Percentiles rank a stretch among this genome's conserved stretches.
Conservation (phyloP, 2,797 vertebrate species). For the Cirrhinus mrigala region DNA sequence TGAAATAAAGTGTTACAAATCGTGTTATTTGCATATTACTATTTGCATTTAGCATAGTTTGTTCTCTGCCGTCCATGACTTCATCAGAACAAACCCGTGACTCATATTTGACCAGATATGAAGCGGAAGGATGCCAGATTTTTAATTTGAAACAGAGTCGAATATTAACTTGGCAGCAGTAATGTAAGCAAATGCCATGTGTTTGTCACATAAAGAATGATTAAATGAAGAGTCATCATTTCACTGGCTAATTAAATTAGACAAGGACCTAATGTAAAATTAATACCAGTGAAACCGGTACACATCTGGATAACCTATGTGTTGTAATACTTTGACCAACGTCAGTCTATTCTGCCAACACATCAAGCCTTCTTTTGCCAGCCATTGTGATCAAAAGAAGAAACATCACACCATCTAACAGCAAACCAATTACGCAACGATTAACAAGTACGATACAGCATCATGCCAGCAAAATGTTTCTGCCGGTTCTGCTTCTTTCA, state of each 20-base stretch:
- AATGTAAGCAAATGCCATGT: neutral
- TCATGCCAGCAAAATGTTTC: neutral
- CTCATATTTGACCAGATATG: conserved; percentile 20
- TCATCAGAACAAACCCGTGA: neutral
- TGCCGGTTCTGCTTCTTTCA: neutral
- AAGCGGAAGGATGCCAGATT: neutral
- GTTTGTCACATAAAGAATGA: conserved; percentile 1
- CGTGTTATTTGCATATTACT: neutral
- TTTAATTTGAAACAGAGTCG: conserved; percentile 4
- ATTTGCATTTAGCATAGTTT: neutral
- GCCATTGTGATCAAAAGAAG: neutral
- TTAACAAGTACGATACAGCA: neutral
- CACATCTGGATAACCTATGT: neutral
- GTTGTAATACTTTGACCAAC: neutral
- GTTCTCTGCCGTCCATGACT: neutral
- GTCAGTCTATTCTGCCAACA: neutral
- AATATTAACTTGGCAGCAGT: conserved; percentile 39
- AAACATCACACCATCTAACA: neutral
- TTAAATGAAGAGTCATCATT: conserved; percentile 62
- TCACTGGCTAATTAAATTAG: neutral
- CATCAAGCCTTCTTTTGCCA: neutral
- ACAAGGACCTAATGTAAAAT: neutral
- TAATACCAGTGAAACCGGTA: neutral
- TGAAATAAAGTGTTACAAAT: neutral
- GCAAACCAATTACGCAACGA: neutral